phyloP scores from a whole-genome alignment of 2,888 invertebrate genomes.

The Polydesmus complanatus region DNA sequence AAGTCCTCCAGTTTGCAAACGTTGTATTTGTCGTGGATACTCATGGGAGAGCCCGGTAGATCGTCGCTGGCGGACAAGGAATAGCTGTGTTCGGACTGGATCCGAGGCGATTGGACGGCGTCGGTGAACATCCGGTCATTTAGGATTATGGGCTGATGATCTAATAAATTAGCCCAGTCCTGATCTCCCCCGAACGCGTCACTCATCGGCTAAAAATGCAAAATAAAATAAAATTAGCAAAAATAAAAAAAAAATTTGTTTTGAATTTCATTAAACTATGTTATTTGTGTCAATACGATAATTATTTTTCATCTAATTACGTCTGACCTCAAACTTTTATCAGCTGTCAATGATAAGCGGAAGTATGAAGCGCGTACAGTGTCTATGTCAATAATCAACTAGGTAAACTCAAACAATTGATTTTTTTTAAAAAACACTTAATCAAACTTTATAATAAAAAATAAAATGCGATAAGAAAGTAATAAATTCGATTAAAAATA shows the following conservation, averaged over 20 bases:
- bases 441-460: no score
- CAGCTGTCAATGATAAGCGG: no score
- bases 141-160: slow-evolving; percentile 40
- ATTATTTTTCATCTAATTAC: no score
- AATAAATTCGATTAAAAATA: no score
- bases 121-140: slow-evolving; percentile 83
- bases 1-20: slow-evolving; percentile 20
- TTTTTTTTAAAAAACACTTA: no score
- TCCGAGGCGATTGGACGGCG: slow-evolving; percentile 63
- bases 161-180: slow-evolving; percentile 31
- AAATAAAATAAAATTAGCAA: neutral
- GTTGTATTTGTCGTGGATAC: slow-evolving; percentile 15
- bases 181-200: slow-evolving; percentile 23
- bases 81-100: slow-evolving; percentile 87
- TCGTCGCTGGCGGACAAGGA: slow-evolving; percentile 40
- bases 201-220: slow-evolving; percentile 10
- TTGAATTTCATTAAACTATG: neutral
- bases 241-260: neutral
- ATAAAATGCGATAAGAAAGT: no score
- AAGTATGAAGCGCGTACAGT: no score
- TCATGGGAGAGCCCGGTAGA: slow-evolving; percentile 15
- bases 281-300: no score
- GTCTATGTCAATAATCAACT: no score
- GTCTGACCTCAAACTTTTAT: no score
- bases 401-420: no score